Conservation (phyloP, 2,113 vertebrate genomes). For the Erinaceus europaeus region DNA sequence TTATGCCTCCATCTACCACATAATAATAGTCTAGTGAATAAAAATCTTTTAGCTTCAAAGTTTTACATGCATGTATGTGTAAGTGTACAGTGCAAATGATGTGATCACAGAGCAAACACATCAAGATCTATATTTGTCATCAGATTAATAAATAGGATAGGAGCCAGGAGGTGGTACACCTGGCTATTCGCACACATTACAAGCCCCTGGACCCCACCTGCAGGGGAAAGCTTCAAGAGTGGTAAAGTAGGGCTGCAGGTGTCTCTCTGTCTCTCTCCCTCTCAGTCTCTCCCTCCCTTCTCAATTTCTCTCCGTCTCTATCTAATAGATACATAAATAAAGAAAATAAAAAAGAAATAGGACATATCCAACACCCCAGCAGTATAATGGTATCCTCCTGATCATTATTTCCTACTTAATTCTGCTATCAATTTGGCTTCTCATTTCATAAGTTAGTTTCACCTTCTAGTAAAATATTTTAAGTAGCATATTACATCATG, state of each 20-base stretch:
- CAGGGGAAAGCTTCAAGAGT: no score
- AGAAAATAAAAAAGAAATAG: no score
- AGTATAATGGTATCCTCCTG: not conserved
- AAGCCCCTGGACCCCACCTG: no score
- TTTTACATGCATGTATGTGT: not conserved
- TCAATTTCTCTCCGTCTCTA: no score
- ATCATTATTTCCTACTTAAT: not conserved
- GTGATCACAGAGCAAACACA: not conserved
- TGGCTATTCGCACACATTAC: no score
- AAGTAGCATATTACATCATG: not conserved
- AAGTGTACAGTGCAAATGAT: not conserved
- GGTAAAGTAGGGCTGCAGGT: no score
- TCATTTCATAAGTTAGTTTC: not conserved
- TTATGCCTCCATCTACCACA: not conserved
- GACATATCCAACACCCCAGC: not conserved
- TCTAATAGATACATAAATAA: no score
- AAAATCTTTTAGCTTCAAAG: not conserved
- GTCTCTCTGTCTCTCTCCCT: no score
- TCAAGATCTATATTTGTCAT: not conserved
- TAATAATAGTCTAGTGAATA: not conserved
- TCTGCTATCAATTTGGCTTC: not conserved
- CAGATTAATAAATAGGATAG: not conserved
- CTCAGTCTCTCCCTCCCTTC: no score
- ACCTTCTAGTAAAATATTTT: not conserved
- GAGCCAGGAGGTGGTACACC: no score